Conservation (phyloP, 2,113 vertebrate genomes). For the Antechinus stuartii region DNA sequence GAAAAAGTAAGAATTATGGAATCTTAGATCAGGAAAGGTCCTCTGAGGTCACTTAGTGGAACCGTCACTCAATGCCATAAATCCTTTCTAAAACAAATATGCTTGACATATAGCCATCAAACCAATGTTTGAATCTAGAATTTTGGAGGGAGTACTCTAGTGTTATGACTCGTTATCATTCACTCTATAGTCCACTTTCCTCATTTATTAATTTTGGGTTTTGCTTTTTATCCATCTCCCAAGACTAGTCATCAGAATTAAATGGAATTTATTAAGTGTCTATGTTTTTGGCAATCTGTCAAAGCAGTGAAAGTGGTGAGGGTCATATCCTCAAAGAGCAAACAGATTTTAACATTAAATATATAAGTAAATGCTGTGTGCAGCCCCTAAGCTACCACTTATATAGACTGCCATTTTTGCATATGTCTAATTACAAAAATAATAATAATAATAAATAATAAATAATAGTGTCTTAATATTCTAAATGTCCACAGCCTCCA, state of each 20-base stretch:
- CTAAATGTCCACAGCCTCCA: background rate
- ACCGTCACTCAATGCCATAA: background rate
- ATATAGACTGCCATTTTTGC: background rate
- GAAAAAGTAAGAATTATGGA: background rate
- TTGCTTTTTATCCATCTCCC: background rate
- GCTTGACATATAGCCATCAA: background rate
- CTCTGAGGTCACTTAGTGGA: background rate
- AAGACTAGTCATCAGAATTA: background rate
- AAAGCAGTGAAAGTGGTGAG: background rate
- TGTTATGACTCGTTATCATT: too few species aligned
- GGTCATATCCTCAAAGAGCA: background rate
- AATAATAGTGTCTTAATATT: background rate
- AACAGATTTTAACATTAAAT: background rate
- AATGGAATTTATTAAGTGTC: background rate
- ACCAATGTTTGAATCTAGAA: background rate
- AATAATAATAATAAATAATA: too few species aligned
- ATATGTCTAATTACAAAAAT: accelerated
- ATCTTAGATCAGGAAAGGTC: background rate
- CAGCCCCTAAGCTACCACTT: accelerated
- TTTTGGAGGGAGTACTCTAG: background rate
- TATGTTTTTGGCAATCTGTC: background rate
- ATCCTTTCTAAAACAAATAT: background rate
- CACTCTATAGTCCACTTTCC: background rate
- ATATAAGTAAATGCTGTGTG: accelerated
- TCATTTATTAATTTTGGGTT: background rate